Evolutionary conservation across 2,113 vertebrate genomes (phyloP), one percentile per base, ranked within the genome.

Genomic region (Hipposideros armiger): DNA sequence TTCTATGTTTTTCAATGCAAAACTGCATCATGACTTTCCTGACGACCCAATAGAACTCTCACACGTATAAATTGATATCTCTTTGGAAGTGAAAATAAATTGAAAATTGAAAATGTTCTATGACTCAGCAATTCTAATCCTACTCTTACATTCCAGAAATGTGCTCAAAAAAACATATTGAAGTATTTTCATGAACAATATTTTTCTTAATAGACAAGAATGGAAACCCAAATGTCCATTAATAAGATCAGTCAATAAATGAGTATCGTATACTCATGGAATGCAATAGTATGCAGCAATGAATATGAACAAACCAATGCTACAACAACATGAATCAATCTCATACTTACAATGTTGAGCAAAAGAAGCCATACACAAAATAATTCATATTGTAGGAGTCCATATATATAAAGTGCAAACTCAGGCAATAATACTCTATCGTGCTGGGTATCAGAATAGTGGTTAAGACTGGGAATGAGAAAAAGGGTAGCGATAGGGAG

Each of bases 51-150:
- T 36, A 36, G 72, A 87, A 72, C 69, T 94, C n/a, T 83, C 70
- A 66, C 36, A 64, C 7, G 13, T 67, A 84, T 92, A 86, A 87
- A 82, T n/a, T 19, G 58, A 67, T 77, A 70, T 8, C 28, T 11
- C 7, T 88, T 54, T 47, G 40, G 28, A 93, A 90, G 45, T 90
- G 50, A 64, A 94, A 88, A 84, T 80, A 83, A 64, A 78, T 64
- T 42, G 20, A 67, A 86, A 95, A 50, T 86, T 86, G 36, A 96
- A 96, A 95, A 83, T 90, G 90, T 36, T 32, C 45, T 52, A 58
- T 52, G 54, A 82, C 26, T 96, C 69, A 87, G 26, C 28, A 90
- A 58, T 95, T 90, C 30, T 90, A 54, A 77, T 94, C 47, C 72
- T 69, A 66, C 47, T 60, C 26, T 30, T 67, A 40, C 30, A 62